Evolutionary conservation across 2,113 vertebrate genomes (phyloP).

Genomic region (Xiphorhynchus elegans): DNA sequence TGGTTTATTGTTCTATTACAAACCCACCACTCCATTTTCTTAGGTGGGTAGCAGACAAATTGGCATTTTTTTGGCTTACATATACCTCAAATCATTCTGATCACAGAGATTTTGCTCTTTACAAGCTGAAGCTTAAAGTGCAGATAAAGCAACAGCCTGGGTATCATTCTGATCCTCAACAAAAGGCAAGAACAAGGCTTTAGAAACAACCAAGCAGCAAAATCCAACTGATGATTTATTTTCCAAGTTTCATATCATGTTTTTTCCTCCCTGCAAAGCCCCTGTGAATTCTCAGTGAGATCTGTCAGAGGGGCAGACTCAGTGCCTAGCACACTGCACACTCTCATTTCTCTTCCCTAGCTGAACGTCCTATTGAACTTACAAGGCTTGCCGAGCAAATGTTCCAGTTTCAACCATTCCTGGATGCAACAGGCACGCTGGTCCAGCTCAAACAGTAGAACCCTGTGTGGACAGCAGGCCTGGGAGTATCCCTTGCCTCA

Average conservation of each 20-base stretch:
- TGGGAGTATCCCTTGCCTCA: neutral
- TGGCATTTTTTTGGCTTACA: neutral
- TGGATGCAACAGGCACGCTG: neutral
- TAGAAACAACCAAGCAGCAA: neutral
- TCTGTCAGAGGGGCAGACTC: neutral
- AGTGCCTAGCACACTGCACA: accelerated
- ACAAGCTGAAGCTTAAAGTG: neutral
- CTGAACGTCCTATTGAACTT: neutral
- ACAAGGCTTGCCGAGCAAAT: neutral
- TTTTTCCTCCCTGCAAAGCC: neutral
- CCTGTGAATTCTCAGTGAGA: neutral
- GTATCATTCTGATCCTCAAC: neutral
- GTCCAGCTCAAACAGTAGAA: neutral
- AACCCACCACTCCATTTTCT: neutral
- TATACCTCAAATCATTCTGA: neutral
- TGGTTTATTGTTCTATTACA: neutral
- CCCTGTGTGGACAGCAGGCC: neutral
- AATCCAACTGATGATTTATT: neutral
- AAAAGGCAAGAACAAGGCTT: neutral
- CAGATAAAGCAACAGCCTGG: neutral
- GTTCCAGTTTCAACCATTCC: neutral
- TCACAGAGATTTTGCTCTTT: conserved; percentile 4
- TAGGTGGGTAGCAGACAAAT: neutral
- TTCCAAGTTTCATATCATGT: neutral
- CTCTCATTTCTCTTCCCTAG: neutral